Evolutionary conservation across 2,113 vertebrate genomes (phyloP), one percentile per base, ranked within the genome.

Genomic region (Raja brachyura): DNA sequence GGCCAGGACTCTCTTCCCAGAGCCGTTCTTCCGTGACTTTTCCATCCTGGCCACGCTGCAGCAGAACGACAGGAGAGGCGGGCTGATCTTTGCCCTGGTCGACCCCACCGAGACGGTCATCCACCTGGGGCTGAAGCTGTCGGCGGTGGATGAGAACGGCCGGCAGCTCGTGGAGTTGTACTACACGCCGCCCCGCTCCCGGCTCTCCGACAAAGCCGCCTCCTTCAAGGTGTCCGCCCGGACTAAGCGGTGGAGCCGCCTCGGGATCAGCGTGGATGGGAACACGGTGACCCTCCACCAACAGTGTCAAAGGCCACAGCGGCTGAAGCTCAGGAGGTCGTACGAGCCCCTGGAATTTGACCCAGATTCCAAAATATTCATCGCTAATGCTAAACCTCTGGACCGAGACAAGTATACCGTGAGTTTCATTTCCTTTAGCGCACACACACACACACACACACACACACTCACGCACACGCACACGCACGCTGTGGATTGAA

Each of bases 41-140:
- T 73, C 85, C 28, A 10, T 93, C 22, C 70, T 93, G 31, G 85
- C n/a, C n/a, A 93, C 93, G 14, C 61, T 93, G 79, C 48, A 90
- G 22, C 93, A 81, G 28, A 74, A 33, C 39, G 61, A 85, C 20
- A 10, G 25, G 20, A 90, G 92, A 3, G 93, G 93, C 8, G 93
- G 93, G 20, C 31, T 93, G 22, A 25, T 93, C 85, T 93, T 93
- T 33, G 78, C 93, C 8, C 39, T 93, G 0, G 70, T 90, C 66
- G 93, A 54, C 39, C 16, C 85, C 10, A 3, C 85, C 54, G 33
- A 56, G 66, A 39, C 92, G 39, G 22, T 73, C 22, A 75, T 93
- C 14, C 31, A 5, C 11, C 85, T 93, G 0, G 93, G 93, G 66
- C 20, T 93, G 6, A 90, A 70, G 7, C 85, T 93, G 9, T 88